Percentiles rank a stretch among this genome's conserved stretches.
Evolutionary conservation across 2,888 invertebrate genomes (phyloP).

Genomic region (Hedychridium roseum): DNA sequence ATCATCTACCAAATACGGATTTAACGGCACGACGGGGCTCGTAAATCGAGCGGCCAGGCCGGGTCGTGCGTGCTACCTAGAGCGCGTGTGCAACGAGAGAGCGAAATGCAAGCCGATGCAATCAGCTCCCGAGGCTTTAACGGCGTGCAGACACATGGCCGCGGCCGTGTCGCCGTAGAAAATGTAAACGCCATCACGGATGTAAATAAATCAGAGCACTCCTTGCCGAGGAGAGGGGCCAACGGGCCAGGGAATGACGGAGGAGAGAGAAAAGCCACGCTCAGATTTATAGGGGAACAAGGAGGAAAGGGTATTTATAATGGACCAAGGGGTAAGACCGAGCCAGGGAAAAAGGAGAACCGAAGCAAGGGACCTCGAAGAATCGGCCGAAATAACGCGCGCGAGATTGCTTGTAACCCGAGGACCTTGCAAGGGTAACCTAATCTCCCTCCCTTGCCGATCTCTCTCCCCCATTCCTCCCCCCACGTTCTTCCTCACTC

Average conservation of each 20-base stretch:
- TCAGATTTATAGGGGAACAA: conserved; percentile 5
- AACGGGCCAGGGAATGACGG: conserved; percentile 4
- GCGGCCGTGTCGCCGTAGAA: conserved; percentile 49
- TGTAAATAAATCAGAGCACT: conserved; percentile 52
- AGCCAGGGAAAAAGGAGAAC: conserved; percentile 11
- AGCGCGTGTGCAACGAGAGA: conserved; percentile 14
- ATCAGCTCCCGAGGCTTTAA: conserved; percentile 63
- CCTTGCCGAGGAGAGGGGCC: conserved; percentile 16
- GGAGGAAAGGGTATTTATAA: conserved; percentile 7
- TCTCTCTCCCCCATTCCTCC: conserved; percentile 19
- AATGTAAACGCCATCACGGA: conserved; percentile 52
- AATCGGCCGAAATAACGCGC: conserved; percentile 53
- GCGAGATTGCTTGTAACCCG: conserved; percentile 60
- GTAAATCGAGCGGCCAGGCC: too few species aligned
- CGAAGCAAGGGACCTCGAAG: conserved; percentile 28
- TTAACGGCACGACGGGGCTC: too few species aligned
- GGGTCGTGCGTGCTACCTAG: too few species aligned
- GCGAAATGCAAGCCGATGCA: conserved; percentile 47
- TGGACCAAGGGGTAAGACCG: conserved; percentile 3
- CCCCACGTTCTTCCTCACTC: not conserved
- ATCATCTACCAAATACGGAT: too few species aligned
- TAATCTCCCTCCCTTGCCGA: conserved; percentile 49
- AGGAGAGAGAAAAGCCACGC: conserved; percentile 12
- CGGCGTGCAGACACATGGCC: conserved; percentile 55
- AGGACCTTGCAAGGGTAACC: conserved; percentile 54